Evolutionary conservation across 2,797 vertebrate genomes (phyloP).

Genomic region (Coilia nasus): DNA sequence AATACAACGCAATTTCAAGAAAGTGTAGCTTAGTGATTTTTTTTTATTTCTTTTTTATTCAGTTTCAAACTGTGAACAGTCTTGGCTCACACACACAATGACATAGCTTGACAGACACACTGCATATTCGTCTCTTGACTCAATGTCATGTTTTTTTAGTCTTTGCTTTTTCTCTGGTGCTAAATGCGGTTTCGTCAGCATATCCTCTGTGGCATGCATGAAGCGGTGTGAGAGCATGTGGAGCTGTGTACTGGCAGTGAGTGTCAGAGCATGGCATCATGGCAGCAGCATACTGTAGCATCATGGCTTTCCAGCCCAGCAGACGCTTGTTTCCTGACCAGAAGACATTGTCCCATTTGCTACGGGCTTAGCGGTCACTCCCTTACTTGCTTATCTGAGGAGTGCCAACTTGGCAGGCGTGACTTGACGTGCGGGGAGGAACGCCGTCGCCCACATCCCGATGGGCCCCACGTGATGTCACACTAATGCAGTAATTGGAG

Average conservation of each 20-base stretch:
- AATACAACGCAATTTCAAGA: too few relatives aligned
- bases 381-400: background rate
- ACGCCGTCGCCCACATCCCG: background rate
- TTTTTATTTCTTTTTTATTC: too few relatives aligned
- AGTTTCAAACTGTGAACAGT: too few relatives aligned
- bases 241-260: background rate
- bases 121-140: background rate
- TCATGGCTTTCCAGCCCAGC: too few relatives aligned
- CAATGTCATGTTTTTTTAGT: background rate
- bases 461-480: background rate
- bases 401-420: background rate
- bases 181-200: background rate
- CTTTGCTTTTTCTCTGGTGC: background rate
- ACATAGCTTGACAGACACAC: background rate
- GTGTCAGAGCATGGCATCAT: background rate
- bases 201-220: background rate
- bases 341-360: background rate
- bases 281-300: too few relatives aligned
- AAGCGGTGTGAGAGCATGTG: background rate
- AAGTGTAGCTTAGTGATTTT: too few relatives aligned
- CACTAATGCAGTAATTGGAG: background rate
- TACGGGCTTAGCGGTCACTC: background rate
- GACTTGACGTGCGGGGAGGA: background rate
- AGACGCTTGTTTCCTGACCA: background rate
- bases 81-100: background rate